A percentile compares a stretch with the other conserved stretches of the same genome.
Conservation (phyloP, 2,113 vertebrate genomes). For the Thinocorus orbignyianus region DNA sequence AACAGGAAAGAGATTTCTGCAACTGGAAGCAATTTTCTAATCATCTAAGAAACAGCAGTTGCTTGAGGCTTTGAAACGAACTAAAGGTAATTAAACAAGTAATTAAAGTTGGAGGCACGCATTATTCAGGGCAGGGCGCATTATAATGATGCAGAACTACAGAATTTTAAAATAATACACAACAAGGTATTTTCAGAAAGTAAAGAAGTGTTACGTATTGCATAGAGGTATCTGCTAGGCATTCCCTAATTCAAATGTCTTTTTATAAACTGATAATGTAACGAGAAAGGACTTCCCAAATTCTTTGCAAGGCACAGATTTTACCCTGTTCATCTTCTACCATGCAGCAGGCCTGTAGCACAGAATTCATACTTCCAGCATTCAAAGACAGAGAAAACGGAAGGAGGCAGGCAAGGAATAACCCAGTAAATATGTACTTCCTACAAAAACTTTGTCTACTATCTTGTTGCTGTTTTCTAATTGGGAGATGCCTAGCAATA, state of each 20-base stretch:
- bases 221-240: background rate
- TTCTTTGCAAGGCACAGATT: background rate
- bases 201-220: background rate
- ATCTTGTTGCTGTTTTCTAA: background rate
- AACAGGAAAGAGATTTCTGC: slow-evolving; percentile 78
- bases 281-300: background rate
- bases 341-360: background rate
- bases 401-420: background rate
- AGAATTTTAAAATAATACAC: slow-evolving; percentile 45
- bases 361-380: background rate
- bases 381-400: background rate
- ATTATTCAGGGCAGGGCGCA: slow-evolving; percentile 67
- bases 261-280: background rate
- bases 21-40: slow-evolving; percentile 90
- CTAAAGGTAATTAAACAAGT: slow-evolving; percentile 82
- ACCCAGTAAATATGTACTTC: background rate
- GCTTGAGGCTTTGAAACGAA: slow-evolving; percentile 80
- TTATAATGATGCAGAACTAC: slow-evolving; percentile 40
- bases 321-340: slow-evolving; percentile 22
- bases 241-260: background rate
- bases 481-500: background rate
- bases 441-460: background rate
- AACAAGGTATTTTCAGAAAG: background rate
- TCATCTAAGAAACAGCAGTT: slow-evolving; percentile 82
- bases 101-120: slow-evolving; percentile 72